Conservation (phyloP, 1,140 invertebrate genomes). For the Copidosoma floridanum region DNA sequence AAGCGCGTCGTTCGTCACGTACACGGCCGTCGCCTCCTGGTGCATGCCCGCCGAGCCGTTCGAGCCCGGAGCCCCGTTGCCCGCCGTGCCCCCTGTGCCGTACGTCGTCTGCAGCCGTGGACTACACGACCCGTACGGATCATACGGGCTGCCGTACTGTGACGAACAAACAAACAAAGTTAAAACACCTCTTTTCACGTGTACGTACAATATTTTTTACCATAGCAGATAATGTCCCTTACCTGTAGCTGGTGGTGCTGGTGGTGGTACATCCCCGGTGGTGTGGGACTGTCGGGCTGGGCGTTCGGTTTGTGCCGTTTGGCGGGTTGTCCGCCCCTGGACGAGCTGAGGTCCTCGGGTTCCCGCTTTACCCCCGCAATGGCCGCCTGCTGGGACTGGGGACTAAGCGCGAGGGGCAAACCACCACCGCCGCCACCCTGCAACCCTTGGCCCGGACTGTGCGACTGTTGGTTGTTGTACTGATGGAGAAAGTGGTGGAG, state of each 20-base stretch:
- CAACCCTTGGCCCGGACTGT: conserved; percentile 52
- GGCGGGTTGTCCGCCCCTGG: conserved; percentile 53
- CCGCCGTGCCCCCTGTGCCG: too few relatives aligned
- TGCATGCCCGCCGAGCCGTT: conserved; percentile 31
- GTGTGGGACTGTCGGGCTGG: conserved; percentile 57
- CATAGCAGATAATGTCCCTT: conserved; percentile 30
- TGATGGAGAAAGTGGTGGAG: conserved; percentile 62
- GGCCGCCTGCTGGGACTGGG: conserved; percentile 48
- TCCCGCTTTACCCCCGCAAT: conserved; percentile 64
- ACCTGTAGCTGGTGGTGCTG: conserved; percentile 55
- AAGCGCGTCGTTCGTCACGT: conserved; percentile 48
- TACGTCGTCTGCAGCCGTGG: conserved; percentile 58
- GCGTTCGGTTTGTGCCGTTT: conserved; percentile 52
- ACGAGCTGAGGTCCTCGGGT: conserved; percentile 65
- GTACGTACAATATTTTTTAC: too few relatives aligned
- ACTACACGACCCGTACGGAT: conserved; percentile 57
- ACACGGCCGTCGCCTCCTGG: conserved; percentile 50
- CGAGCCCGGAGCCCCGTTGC: conserved; percentile 31
- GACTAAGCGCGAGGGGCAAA: conserved; percentile 52
- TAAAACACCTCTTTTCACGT: too few relatives aligned
- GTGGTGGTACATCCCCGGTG: conserved; percentile 61
- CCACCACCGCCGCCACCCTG: conserved; percentile 47
- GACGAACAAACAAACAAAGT: too few relatives aligned
- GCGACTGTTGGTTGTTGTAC: conserved; percentile 64
- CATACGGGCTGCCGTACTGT: conserved; percentile 52